Evolutionary conservation across 2,888 invertebrate species (phyloP), one percentile per base, ranked within the genome.

Genomic region (Philereme vetulata): DNA sequence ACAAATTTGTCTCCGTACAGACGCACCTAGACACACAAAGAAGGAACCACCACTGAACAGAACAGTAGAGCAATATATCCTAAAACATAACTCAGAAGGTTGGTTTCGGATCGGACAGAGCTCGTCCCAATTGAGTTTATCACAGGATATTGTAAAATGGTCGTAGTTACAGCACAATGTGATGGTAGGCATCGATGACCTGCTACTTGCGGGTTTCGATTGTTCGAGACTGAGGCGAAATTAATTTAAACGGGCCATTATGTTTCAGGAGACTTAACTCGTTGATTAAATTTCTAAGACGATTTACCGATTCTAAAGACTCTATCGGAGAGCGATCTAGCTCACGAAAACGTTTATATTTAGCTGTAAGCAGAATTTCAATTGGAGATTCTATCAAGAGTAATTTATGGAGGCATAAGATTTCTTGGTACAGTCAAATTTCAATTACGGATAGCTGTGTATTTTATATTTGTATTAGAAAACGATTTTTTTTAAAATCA

Each of bases 61-160:
- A 46, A 36, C 34, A 40, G 11, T 36, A 47, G 47, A 35, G 49
- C 4, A 60, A 47, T 62, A 51, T 62, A 59, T 78, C 82, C 81
- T 90, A 84, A 82, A 55, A 67, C 70, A 70, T 66, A 56, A 60
- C 66, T 8, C 40, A 57, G 68, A 87, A 80, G 81, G 88, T 80
- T 68, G 74, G 66, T 67, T 80, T 80, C 84, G 34, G 72, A 63
- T 51, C 70, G 66, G 59, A 67, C 9, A 67, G 59, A 61, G 58
- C 71, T 70, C 76, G 78, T 77, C 72, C 81, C 86, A 88, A 89
- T 90, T 88, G 90, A 86, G 86, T 88, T 88, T 87, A 88, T 85
- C 81, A 78, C 85, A 88, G 90, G 90, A 91, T 90, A 91, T 90
- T 86, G 88, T 89, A 85, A 89, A 89, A 89, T 89, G 86, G 87